These are phyloP conservation scores for Drosophila serrata DNA, from an alignment of 1,140 invertebrate species.

Conservation along the genomic window DNA sequence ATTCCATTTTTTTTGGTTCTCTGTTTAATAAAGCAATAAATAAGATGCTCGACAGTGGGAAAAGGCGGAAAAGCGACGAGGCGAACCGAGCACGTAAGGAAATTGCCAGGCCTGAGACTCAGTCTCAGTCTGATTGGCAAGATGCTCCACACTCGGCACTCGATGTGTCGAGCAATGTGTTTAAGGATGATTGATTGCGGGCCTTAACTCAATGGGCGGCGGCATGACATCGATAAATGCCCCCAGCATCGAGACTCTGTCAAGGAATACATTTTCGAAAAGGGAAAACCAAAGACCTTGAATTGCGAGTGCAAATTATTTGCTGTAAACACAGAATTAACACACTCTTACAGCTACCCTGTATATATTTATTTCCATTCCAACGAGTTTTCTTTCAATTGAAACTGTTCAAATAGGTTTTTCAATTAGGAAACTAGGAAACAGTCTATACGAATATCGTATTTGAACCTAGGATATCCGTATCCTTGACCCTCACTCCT, in stretches of 20 bases:
- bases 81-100: constrained; percentile 10
- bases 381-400: neutral
- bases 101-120: neutral
- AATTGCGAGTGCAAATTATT: no score
- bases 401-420: neutral
- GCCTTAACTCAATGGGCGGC: constrained; percentile 23
- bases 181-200: constrained; percentile 47
- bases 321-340: neutral
- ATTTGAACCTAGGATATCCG: constrained; percentile 13
- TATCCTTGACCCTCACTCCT: constrained; percentile 18
- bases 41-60: constrained; percentile 38
- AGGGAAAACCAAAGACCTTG: neutral
- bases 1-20: neutral
- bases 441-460: neutral
- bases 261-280: no score
- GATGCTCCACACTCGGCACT: constrained; percentile 15
- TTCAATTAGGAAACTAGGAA: neutral
- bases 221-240: constrained; percentile 11
- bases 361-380: neutral
- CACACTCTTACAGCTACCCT: neutral
- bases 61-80: neutral
- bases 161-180: constrained; percentile 23
- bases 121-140: constrained; percentile 33
- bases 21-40: constrained; percentile 61
- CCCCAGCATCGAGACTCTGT: neutral